A percentile compares a stretch with the other conserved stretches of the same genome.
phyloP scores from a whole-genome alignment of 64 coral and sea anemone species.

The Dendrophyllia cribrosa region DNA sequence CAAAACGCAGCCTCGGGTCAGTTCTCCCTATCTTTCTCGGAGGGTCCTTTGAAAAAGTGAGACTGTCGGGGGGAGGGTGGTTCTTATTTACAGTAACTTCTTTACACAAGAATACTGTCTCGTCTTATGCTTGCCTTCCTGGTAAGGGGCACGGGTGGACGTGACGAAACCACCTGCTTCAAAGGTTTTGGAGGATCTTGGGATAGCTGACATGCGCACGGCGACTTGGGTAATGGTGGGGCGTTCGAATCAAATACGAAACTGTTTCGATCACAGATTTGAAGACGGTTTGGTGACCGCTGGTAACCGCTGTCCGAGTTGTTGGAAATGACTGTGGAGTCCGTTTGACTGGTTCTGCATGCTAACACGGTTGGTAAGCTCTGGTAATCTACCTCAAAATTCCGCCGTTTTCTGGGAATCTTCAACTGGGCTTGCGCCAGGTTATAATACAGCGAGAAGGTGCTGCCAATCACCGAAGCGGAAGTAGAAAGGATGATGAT shows the following conservation, averaged over 20 bases:
- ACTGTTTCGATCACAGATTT: slow-evolving; percentile 58
- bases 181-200: slow-evolving; percentile 28
- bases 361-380: slow-evolving; percentile 84
- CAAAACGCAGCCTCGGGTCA: too few relatives aligned
- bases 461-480: slow-evolving; percentile 92
- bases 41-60: too few relatives aligned
- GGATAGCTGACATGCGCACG: not conserved
- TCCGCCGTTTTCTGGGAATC: slow-evolving; percentile 83
- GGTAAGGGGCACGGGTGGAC: slow-evolving; percentile 22
- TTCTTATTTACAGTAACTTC: too few relatives aligned
- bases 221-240: not conserved
- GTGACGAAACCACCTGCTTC: slow-evolving; percentile 17
- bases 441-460: slow-evolving; percentile 98
- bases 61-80: too few relatives aligned
- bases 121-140: slow-evolving; percentile 71
- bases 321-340: slow-evolving; percentile 72
- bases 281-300: slow-evolving; percentile 75
- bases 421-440: slow-evolving; percentile 96
- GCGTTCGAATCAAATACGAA: slow-evolving; percentile 59
- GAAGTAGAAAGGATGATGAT: slow-evolving; percentile 94
- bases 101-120: slow-evolving; percentile 66
- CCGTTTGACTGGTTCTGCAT: slow-evolving; percentile 81
- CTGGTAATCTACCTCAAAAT: slow-evolving; percentile 88
- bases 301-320: slow-evolving; percentile 91
- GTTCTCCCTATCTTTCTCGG: too few relatives aligned